A percentile compares a stretch with the other conserved stretches of the same genome.
Evolutionary conservation across 2,797 vertebrate species (phyloP).

Genomic region (Anguilla anguilla): DNA sequence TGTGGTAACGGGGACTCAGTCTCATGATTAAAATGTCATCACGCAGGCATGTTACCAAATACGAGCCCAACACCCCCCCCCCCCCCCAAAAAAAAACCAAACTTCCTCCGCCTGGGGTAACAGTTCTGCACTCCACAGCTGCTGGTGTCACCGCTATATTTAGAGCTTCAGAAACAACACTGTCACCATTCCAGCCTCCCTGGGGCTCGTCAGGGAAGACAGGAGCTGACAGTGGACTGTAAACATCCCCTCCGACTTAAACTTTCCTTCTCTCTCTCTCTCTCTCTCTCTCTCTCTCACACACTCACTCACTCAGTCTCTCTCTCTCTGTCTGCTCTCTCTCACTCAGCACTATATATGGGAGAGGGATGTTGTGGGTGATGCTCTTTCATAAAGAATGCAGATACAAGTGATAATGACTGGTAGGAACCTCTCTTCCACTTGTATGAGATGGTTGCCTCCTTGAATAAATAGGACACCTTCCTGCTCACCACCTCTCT

Average conservation of each 20-base stretch:
- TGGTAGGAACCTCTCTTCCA: not conserved
- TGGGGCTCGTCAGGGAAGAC: conserved; percentile 31
- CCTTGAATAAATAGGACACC: no score
- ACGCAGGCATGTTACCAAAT: not conserved
- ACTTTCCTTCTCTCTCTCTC: conserved; percentile 17
- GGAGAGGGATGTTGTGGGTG: conserved; percentile 42
- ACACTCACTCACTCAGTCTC: not conserved
- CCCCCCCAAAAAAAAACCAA: not conserved
- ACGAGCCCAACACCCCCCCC: conserved; percentile 21
- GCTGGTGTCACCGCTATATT: conserved; percentile 42
- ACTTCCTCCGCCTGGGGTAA: conserved; percentile 30
- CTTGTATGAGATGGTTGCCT: no score
- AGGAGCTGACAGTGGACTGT: conserved; percentile 25
- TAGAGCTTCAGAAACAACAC: conserved; percentile 29
- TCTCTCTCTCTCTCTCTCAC: not conserved
- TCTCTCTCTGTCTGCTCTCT: conserved; percentile 8
- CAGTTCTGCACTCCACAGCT: conserved; percentile 46
- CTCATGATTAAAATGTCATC: not conserved
- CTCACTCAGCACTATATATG: conserved; percentile 58
- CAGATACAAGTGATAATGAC: conserved; percentile 1
- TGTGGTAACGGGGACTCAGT: no score
- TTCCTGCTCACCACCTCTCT: no score
- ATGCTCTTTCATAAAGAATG: conserved; percentile 31
- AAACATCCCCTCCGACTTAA: conserved; percentile 24
- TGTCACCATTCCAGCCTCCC: not conserved